phyloP scores from a whole-genome alignment of 2,888 invertebrate genomes.

The Drosophila mercatorum region DNA sequence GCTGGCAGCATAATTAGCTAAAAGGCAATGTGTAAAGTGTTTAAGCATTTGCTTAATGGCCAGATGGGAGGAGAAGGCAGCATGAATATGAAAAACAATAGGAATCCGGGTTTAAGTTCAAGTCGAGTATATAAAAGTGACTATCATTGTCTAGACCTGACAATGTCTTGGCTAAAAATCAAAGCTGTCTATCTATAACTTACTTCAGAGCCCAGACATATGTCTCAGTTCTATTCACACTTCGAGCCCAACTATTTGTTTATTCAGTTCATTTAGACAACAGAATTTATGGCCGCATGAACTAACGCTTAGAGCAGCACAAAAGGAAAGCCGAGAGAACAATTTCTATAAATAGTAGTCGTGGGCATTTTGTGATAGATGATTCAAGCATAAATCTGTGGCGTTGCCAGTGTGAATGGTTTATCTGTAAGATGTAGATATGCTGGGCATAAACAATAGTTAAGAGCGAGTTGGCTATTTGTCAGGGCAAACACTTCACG shows the following conservation, averaged over 20 bases:
- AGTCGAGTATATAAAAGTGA: background rate
- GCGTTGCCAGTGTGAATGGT: background rate
- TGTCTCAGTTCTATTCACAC: background rate
- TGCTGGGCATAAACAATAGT: conserved; percentile 17
- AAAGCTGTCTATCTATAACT: background rate
- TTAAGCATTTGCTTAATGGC: conserved; percentile 21
- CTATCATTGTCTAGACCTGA: background rate
- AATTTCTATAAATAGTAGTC: conserved; percentile 7
- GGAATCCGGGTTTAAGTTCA: background rate
- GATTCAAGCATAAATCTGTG: background rate
- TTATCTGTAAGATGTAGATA: conserved; percentile 1
- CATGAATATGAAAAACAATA: background rate
- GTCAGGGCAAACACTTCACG: conserved; percentile 36
- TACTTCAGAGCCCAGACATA: background rate
- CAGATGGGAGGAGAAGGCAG: background rate
- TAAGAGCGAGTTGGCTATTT: conserved; percentile 28
- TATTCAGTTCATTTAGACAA: conserved; percentile 6
- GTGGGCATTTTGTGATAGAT: background rate
- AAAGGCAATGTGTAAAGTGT: conserved; percentile 14
- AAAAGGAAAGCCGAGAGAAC: background rate
- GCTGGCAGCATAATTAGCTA: conserved; percentile 42
- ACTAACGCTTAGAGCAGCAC: background rate
- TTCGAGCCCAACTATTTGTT: background rate
- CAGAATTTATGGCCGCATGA: background rate
- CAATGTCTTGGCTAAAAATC: background rate